Base-by-base conservation (phyloP, 2,113 vertebrate genomes). In the Rhadina sibilatrix region DNA sequence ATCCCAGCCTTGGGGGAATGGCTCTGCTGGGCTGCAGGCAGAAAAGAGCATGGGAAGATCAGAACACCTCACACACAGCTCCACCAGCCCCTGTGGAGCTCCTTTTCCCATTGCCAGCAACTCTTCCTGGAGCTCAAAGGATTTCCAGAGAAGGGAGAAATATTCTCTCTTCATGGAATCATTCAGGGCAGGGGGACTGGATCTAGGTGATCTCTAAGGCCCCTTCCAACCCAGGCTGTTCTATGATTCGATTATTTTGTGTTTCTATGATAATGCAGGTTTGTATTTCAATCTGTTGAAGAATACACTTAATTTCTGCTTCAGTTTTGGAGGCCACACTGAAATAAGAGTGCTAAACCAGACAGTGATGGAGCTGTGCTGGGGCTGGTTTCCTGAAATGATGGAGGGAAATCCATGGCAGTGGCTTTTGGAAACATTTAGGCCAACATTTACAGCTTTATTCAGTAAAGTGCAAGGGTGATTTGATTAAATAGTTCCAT, bases 341-440 rank as follows among this genome's bases (percentile, higher is more conserved):
- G 77, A 75, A 74, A 71, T 42, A 30, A 46, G 38, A 57, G 30
- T 15, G 33, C 21, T 56, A 53, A 86, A 74, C 37, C 38, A 52
- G 20, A 12, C 10, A 49, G 50, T 0, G 6, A 79, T 42, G 72
- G 35, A 77, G 44, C 63, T n/a, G 8, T 53, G 38, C 93, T 31
- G 33, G 8, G 28, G 10, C 38, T 70, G 42, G 50, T 19, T 2
- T 93, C 42, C 69, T 0, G 0, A 88, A 71, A 50, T n/a, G 24
- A 23, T 8, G 31, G 3, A 9, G 15, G 7, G 3, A 79, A 83
- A 78, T 27, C 44, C 11, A 28, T 2, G 52, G 18, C 54, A 52
- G 21, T 16, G 71, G 31, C 27, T 86, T 81, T 33, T 53, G 42
- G 35, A 83, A 86, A 52, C 3, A 49, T 74, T 95, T 24, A 54